These are phyloP conservation scores for Ypsolopha sequella DNA, from an alignment of 2,888 invertebrate species.

Conservation along the genomic window DNA sequence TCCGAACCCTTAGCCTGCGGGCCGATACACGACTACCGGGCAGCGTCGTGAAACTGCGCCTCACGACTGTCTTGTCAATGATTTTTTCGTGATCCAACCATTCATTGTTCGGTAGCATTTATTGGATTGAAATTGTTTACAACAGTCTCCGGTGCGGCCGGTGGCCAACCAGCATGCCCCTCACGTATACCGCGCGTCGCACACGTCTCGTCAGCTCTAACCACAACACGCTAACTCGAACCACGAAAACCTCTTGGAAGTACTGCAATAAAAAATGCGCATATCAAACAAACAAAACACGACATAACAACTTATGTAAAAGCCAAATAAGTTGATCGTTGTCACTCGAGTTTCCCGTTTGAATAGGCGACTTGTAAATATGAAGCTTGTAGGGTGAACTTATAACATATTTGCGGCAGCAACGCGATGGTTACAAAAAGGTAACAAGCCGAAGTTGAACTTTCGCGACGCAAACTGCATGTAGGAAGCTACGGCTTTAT, in stretches of 20 bases:
- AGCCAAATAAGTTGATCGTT: background rate
- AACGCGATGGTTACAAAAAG: background rate
- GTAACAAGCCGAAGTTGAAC: background rate
- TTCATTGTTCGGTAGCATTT: conserved; percentile 67
- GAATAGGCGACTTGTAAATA: background rate
- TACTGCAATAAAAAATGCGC: background rate
- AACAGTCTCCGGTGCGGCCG: conserved; percentile 17
- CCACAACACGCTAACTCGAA: too few species aligned
- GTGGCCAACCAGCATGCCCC: conserved; percentile 29
- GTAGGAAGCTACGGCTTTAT: background rate
- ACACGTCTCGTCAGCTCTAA: background rate
- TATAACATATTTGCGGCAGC: background rate
- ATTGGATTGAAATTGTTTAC: conserved; percentile 61
- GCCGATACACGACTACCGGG: conserved; percentile 50
- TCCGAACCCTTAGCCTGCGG: background rate
- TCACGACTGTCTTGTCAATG: conserved; percentile 64
- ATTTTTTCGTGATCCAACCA: conserved; percentile 66
- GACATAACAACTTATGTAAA: too few species aligned
- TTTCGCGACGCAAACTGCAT: background rate
- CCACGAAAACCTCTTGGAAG: too few species aligned
- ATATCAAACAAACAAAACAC: background rate
- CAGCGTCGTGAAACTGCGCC: conserved; percentile 35
- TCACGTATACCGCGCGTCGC: background rate
- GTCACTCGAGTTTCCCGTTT: background rate
- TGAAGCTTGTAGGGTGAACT: background rate